phyloP scores from a whole-genome alignment of 2,888 invertebrate species.

The Leptinotarsa rubiginosa region DNA sequence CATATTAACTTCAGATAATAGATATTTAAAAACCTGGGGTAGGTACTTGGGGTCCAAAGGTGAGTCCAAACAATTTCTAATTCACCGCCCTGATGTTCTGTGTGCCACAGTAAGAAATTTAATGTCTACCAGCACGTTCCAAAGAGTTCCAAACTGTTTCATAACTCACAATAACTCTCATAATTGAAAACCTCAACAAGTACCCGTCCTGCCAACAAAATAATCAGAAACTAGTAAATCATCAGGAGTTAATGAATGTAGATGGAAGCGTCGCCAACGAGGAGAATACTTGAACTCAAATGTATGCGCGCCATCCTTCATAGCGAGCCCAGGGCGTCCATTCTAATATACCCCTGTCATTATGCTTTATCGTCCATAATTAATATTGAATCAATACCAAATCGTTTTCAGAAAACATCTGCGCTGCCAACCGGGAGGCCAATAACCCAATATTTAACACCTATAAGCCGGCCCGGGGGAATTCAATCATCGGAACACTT shows the following conservation, averaged over 20 bases:
- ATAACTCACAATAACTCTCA: not conserved
- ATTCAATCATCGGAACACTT: constrained; percentile 16
- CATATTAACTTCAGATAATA: too few species aligned
- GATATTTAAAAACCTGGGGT: too few species aligned
- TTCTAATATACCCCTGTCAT: constrained; percentile 46
- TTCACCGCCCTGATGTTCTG: too few species aligned
- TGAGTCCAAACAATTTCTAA: too few species aligned
- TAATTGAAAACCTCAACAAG: not conserved
- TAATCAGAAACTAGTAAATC: constrained; percentile 36
- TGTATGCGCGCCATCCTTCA: constrained; percentile 45
- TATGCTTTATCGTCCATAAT: constrained; percentile 46
- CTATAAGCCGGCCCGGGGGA: constrained; percentile 21
- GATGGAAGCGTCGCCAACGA: constrained; percentile 34
- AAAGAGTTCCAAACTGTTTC: not conserved
- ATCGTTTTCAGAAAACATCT: constrained; percentile 43
- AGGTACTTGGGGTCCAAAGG: too few species aligned
- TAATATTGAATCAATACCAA: constrained; percentile 47
- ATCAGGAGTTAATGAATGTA: constrained; percentile 34
- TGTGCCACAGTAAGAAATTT: not conserved
- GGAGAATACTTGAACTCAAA: constrained; percentile 37
- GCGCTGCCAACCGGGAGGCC: constrained; percentile 39
- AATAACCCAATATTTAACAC: constrained; percentile 43
- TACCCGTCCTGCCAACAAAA: constrained; percentile 9
- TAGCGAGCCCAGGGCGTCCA: constrained; percentile 37
- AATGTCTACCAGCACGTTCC: not conserved